Evolutionary conservation across 2,888 invertebrate genomes (phyloP).

Genomic region (Helobdella robusta): DNA sequence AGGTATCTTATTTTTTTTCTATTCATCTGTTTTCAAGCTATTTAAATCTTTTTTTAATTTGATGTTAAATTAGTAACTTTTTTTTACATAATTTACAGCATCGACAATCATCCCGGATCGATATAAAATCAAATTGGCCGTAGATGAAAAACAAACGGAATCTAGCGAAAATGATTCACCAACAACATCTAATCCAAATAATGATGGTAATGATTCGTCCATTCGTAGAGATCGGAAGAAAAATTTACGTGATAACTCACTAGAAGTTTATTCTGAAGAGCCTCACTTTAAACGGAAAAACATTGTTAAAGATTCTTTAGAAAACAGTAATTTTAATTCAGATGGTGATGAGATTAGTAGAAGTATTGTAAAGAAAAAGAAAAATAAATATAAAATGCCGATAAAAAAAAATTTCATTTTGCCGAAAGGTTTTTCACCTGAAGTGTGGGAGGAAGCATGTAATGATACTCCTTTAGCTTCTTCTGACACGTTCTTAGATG

Average conservation of each 20-base stretch:
- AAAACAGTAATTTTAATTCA: too few species aligned
- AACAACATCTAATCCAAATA: too few species aligned
- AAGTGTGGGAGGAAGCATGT: conserved; percentile 28
- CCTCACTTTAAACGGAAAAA: not conserved
- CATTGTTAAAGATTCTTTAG: not conserved
- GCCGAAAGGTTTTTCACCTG: conserved; percentile 8
- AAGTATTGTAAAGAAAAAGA: conserved; percentile 4
- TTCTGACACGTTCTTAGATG: conserved; percentile 24
- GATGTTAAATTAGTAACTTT: not conserved
- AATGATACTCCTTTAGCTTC: conserved; percentile 27
- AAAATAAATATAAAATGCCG: not conserved
- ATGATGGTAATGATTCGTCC: too few species aligned
- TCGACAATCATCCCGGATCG: conserved; percentile 15
- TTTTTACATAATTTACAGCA: too few species aligned
- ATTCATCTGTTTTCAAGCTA: not conserved
- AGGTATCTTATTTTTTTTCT: not conserved
- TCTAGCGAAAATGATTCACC: too few species aligned
- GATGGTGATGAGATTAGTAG: not conserved
- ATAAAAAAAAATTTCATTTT: not conserved
- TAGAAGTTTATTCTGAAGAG: conserved; percentile 19
- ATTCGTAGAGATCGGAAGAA: too few species aligned
- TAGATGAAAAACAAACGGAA: too few species aligned
- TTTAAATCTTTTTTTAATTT: not conserved
- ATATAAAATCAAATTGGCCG: conserved; percentile 22
- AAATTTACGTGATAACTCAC: not conserved